Evolutionary conservation across 2,888 invertebrate genomes (phyloP).

Genomic region (Adelognathus sp.): DNA sequence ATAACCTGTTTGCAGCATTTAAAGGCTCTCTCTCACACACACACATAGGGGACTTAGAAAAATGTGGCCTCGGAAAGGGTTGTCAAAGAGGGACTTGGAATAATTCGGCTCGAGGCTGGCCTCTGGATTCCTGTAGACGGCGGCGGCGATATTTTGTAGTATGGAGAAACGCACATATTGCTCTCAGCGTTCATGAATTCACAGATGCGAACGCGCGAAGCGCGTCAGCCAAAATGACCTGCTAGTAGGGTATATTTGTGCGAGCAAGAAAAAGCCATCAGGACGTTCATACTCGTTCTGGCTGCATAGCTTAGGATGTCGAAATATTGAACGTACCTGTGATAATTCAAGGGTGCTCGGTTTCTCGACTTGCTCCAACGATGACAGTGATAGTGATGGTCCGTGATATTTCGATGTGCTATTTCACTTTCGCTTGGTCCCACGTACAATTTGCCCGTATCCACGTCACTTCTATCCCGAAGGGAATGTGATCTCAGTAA

Average conservation of each 20-base stretch:
- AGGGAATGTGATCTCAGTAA: constrained; percentile 75
- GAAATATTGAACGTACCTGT: constrained; percentile 10
- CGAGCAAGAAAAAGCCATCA: background rate
- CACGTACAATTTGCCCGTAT: background rate
- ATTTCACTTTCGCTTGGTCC: background rate
- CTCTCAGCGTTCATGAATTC: too few relatives aligned
- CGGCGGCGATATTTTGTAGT: too few relatives aligned
- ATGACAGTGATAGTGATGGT: background rate
- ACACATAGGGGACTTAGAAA: too few relatives aligned
- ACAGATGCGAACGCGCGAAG: too few relatives aligned
- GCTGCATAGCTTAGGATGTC: background rate
- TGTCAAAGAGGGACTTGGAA: too few relatives aligned
- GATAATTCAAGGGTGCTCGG: background rate
- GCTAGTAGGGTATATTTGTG: constrained; percentile 19
- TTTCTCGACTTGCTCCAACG: background rate
- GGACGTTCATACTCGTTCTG: background rate
- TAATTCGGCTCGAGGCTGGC: too few relatives aligned
- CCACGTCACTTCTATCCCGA: constrained; percentile 53
- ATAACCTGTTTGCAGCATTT: too few relatives aligned
- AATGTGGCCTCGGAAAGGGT: too few relatives aligned
- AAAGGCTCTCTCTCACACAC: too few relatives aligned
- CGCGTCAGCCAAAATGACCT: too few relatives aligned
- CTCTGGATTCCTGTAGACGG: too few relatives aligned
- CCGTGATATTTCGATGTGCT: background rate
- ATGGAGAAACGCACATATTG: too few relatives aligned